Conservation (phyloP, 2,113 vertebrate species). For the Rhea pennata region DNA sequence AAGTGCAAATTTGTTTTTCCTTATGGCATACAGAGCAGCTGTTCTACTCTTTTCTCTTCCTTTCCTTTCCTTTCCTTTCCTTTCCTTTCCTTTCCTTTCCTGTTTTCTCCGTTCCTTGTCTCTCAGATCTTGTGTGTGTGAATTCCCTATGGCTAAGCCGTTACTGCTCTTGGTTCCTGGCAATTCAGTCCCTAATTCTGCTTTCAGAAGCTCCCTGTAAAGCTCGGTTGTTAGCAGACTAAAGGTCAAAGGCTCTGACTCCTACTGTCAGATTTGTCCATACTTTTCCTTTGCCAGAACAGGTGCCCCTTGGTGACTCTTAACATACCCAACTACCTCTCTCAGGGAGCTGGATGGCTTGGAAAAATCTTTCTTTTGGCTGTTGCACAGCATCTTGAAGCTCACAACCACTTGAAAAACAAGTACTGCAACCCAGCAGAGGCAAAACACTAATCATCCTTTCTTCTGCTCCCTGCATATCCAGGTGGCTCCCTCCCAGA, state of each 20-base stretch:
- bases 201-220: neutral
- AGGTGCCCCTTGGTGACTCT: neutral
- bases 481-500: neutral
- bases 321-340: neutral
- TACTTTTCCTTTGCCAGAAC: neutral
- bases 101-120: neutral
- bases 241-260: neutral
- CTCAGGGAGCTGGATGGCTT: neutral
- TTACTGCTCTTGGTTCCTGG: neutral
- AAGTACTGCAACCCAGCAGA: neutral
- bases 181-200: neutral
- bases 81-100: neutral
- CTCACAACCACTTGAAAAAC: neutral
- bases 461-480: neutral
- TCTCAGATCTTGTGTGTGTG: neutral
- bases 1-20: neutral
- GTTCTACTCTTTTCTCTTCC: neutral
- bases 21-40: neutral
- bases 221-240: neutral
- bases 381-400: neutral
- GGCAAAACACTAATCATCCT: neutral
- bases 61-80: neutral
- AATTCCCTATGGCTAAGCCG: accelerated
- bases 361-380: neutral
- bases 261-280: neutral